Percentiles rank a stretch among this genome's conserved stretches.
Evolutionary conservation across 2,113 vertebrate genomes (phyloP).

Genomic region (Mixornis gularis): DNA sequence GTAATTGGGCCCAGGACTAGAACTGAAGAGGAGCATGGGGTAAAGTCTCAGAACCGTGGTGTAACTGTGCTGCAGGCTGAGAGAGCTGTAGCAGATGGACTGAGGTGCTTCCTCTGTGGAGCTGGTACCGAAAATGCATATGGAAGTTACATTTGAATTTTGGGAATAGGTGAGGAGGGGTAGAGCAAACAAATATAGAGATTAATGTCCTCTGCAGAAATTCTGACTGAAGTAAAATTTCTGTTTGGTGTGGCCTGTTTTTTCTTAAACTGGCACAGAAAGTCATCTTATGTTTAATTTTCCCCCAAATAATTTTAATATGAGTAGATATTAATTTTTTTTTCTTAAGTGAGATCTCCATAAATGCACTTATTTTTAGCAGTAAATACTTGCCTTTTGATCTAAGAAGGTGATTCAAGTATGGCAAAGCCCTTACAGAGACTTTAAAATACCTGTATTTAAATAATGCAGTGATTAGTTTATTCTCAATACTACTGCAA

Average conservation of each 20-base stretch:
- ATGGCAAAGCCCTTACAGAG: not conserved
- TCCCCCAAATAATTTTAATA: not conserved
- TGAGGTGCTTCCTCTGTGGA: not conserved
- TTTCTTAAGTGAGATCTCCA: not conserved
- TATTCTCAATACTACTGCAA: not conserved
- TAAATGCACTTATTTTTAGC: not conserved
- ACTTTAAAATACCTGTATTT: not conserved
- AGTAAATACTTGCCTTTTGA: not conserved
- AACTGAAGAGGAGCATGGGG: not conserved
- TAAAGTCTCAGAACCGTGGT: not conserved
- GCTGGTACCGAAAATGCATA: rapidly evolving
- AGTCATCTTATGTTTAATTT: not conserved
- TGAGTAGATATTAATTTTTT: not conserved
- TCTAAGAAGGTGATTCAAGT: not conserved
- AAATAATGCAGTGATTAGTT: not conserved
- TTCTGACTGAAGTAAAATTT: not conserved
- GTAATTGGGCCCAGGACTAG: not conserved
- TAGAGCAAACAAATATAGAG: not conserved
- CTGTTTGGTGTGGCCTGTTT: not conserved
- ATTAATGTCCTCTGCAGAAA: not conserved
- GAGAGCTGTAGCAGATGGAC: not conserved
- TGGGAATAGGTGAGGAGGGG: not conserved
- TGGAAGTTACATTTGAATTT: not conserved
- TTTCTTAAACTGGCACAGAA: not conserved
- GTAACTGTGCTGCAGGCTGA: not conserved